Conservation (phyloP, 2,888 invertebrate genomes). For the Plemyria rubiginata region DNA sequence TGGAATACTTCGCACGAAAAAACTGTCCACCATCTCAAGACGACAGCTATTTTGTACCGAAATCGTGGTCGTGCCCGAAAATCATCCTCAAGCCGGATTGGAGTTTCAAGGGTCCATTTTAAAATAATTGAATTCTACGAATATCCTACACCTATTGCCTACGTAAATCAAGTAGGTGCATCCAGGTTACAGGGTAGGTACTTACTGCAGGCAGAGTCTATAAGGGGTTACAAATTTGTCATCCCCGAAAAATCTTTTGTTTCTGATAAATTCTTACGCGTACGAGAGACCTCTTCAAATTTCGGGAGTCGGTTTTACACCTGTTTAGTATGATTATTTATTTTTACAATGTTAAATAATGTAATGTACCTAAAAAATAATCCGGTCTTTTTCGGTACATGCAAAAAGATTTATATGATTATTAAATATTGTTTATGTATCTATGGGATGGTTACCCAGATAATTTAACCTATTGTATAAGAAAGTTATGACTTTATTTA, state of each 20-base stretch:
- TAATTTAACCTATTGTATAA: background rate
- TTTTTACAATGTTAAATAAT: too few relatives aligned
- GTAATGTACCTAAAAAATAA: background rate
- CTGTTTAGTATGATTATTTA: background rate
- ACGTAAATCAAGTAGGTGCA: too few relatives aligned
- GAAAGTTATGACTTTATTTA: slow-evolving; percentile 11
- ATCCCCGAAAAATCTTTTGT: too few relatives aligned
- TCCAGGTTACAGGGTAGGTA: too few relatives aligned
- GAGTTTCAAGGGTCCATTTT: slow-evolving; percentile 73
- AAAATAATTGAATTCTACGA: background rate
- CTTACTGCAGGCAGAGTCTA: too few relatives aligned
- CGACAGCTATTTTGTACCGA: slow-evolving; percentile 77
- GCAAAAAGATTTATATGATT: slow-evolving; percentile 1
- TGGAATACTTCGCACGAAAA: slow-evolving; percentile 93
- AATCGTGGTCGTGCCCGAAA: slow-evolving; percentile 79
- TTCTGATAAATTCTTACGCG: too few relatives aligned
- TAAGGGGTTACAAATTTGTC: too few relatives aligned
- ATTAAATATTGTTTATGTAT: too few relatives aligned
- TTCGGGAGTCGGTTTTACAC: background rate
- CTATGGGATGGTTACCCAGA: too few relatives aligned
- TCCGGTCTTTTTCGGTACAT: slow-evolving; percentile 1
- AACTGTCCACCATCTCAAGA: slow-evolving; percentile 87
- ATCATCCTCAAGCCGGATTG: slow-evolving; percentile 74
- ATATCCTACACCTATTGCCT: too few relatives aligned
- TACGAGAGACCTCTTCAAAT: too few relatives aligned